Base-by-base conservation (phyloP, 2,797 vertebrate species). In the Anguilla pacifica region DNA sequence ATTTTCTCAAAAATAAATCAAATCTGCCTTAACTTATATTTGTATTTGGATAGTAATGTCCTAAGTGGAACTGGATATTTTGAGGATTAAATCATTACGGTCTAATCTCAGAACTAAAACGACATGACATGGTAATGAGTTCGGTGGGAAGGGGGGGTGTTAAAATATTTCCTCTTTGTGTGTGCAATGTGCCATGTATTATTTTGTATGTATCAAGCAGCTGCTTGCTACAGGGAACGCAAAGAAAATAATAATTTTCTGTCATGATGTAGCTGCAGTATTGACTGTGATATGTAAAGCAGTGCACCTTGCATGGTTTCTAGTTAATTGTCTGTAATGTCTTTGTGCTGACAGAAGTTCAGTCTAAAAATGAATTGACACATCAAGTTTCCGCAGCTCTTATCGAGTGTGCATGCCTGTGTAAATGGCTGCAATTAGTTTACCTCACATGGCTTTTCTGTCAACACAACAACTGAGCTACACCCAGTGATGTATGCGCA, bases 341-440 rank as follows among this genome's bases (percentile, higher is more conserved):
- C 61, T 89, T 70, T 89, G 83, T 91, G 67, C 88, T 85, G 89
- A 83, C 77, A 87, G 83, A 85, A 79, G 90, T 85, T 92, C 93
- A 92, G 91, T 89, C 90, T 19, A n/a, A 92, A 93, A 91, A 91
- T 91, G 83, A 93, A 94, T 93, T 91, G 92, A 91, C 91, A 86
- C 87, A 87, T 49, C 51, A 86, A 72, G 61, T 91, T 89, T 89
- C 91, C 89, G 85, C 90, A 51, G 88, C 89, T 83, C 89, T 91
- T 92, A 87, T 90, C 86, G 72, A 85, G 86, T 89, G 83, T 92
- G 89, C 88, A 82, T 91, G 55, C 55, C 70, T 83, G 72, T 91
- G 86, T 91, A 93, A 91, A 94, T 91, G 90, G 85, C 93, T 90
- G 59, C 93, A 94, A 93, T 94, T 6, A 91, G 88, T 90, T 92